Evolutionary conservation across 37 sponge, comb jelly and placozoan species (phyloP).

Genomic region (Cladorhizidae sp.): DNA sequence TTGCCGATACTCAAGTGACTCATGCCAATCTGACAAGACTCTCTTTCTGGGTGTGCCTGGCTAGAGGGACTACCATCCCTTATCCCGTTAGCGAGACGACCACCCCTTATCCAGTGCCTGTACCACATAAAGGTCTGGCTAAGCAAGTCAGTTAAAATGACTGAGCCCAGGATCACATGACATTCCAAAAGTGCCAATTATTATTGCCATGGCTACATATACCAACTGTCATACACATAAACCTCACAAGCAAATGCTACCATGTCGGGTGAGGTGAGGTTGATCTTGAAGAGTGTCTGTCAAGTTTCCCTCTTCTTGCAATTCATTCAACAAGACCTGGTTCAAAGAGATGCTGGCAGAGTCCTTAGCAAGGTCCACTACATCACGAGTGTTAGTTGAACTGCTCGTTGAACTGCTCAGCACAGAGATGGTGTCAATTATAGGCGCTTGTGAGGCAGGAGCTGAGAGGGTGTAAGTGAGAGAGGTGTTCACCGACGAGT

Average conservation of each 20-base stretch:
- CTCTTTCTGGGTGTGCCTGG: no score
- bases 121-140: no score
- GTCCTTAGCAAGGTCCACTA: not conserved
- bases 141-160: no score
- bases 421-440: not conserved
- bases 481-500: not conserved
- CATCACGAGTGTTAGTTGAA: not conserved
- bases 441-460: not conserved
- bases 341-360: not conserved
- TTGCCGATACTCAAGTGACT: no score
- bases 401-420: not conserved
- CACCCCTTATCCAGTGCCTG: no score
- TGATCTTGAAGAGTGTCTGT: constrained; percentile 27
- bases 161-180: no score
- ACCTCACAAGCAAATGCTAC: constrained; percentile 7
- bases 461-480: not conserved
- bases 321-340: constrained; percentile 6
- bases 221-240: no score
- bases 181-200: no score
- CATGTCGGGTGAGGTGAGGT: constrained; percentile 15
- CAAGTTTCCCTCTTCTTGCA: constrained; percentile 26
- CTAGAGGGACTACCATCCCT: no score
- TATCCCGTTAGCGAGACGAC: no score
- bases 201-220: no score
- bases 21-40: no score